Evolutionary conservation across 1,140 invertebrate genomes (phyloP).

Genomic region (Macrostomum lignano): DNA sequence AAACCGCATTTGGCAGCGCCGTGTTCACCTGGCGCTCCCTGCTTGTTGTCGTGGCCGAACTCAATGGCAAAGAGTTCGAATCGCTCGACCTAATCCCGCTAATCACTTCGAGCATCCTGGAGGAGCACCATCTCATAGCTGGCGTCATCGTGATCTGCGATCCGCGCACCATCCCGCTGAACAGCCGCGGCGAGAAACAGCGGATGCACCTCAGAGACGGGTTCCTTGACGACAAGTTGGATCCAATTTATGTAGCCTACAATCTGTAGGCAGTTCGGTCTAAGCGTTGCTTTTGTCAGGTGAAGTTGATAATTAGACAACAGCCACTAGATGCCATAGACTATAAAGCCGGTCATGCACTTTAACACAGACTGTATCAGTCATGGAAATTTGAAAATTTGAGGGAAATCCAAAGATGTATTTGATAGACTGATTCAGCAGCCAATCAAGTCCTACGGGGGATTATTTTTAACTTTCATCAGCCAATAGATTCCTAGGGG

Average conservation of each 20-base stretch:
- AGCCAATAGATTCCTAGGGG: too few relatives aligned
- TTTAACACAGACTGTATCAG: too few relatives aligned
- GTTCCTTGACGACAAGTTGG: conserved; percentile 82
- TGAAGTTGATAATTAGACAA: too few relatives aligned
- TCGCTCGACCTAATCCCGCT: conserved; percentile 85
- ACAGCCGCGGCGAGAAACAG: conserved; percentile 92
- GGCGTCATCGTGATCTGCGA: conserved; percentile 94
- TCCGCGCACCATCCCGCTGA: conserved; percentile 86
- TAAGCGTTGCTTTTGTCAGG: too few relatives aligned
- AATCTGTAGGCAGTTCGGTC: too few relatives aligned
- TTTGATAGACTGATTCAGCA: too few relatives aligned
- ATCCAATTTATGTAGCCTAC: conserved; percentile 97
- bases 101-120: conserved; percentile 81
- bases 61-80: conserved; percentile 89
- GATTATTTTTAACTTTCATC: too few relatives aligned
- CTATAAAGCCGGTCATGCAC: too few relatives aligned
- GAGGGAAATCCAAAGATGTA: too few relatives aligned
- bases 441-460: too few relatives aligned
- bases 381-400: too few relatives aligned
- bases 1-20: conserved; percentile 56
- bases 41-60: conserved; percentile 58
- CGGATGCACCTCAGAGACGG: conserved; percentile 90
- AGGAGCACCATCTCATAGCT: conserved; percentile 91
- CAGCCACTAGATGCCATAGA: too few relatives aligned
- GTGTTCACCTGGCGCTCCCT: conserved; percentile 98